Percentiles rank a stretch among this genome's conserved stretches.
Conservation (phyloP, 2,113 vertebrate species). For the Microtus oregoni region DNA sequence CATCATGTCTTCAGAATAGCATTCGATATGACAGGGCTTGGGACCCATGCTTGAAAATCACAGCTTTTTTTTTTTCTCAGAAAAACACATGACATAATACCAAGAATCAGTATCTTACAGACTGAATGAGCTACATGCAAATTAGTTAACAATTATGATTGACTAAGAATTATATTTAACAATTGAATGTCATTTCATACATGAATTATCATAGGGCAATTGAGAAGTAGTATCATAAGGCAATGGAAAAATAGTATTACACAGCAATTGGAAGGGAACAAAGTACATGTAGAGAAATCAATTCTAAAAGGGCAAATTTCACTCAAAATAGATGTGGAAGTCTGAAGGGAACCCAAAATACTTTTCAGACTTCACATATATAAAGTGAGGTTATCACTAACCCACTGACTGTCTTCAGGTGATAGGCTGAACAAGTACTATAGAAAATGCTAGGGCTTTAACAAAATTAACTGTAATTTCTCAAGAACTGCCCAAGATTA, state of each 20-base stretch:
- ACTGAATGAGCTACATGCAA: slow-evolving; percentile 73
- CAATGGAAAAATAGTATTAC: slow-evolving; percentile 67
- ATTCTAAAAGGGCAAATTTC: slow-evolving; percentile 56
- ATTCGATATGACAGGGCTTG: slow-evolving; percentile 5
- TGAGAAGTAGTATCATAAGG: slow-evolving; percentile 71
- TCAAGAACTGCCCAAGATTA: neutral
- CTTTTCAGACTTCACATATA: neutral
- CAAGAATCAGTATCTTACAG: slow-evolving; percentile 70
- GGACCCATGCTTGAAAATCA: neutral
- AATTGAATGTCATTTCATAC: slow-evolving; percentile 82
- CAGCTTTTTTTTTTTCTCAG: neutral
- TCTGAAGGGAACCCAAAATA: neutral
- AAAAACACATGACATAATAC: slow-evolving; percentile 63
- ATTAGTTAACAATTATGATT: slow-evolving; percentile 80
- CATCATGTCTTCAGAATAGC: slow-evolving; percentile 12
- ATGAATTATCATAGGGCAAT: slow-evolving; percentile 81
- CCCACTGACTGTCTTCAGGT: neutral
- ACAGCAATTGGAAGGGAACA: slow-evolving; percentile 63
- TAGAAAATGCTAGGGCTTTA: neutral
- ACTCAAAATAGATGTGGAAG: slow-evolving; percentile 30
- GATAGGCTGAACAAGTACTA: neutral
- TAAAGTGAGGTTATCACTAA: neutral
- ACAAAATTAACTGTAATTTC: neutral
- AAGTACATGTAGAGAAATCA: slow-evolving; percentile 47
- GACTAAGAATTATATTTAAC: slow-evolving; percentile 80